A percentile compares a stretch with the other conserved stretches of the same genome.
These are phyloP conservation scores for Zoanthus sociatus DNA, from an alignment of 92 coral and sea anemone species.

Conservation along the genomic window DNA sequence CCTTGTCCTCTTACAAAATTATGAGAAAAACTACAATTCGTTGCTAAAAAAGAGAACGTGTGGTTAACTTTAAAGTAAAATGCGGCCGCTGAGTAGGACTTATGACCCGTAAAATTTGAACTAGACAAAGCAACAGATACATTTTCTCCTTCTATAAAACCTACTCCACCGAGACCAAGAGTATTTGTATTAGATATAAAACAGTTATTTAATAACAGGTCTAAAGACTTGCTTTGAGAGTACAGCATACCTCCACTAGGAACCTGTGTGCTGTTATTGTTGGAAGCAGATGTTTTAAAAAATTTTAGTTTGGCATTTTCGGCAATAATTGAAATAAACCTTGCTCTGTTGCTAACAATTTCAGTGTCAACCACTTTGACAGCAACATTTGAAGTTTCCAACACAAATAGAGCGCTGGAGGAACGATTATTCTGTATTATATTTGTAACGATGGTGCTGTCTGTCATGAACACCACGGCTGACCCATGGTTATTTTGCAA, in stretches of 20 bases:
- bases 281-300: not conserved
- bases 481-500: conserved; percentile 22
- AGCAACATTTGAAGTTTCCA: not conserved
- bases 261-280: not conserved
- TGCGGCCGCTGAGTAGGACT: conserved; percentile 19
- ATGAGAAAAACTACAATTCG: conserved; percentile 37
- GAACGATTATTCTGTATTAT: not conserved
- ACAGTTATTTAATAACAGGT: conserved; percentile 15
- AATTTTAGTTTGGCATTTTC: not conserved
- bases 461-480: conserved; percentile 8
- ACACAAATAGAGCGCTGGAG: conserved; percentile 21
- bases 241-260: conserved; percentile 23
- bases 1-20: conserved; percentile 17
- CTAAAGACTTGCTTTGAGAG: conserved; percentile 12
- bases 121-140: not conserved
- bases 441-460: conserved; percentile 17
- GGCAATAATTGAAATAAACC: conserved; percentile 5
- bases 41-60: not conserved
- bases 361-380: not conserved
- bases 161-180: conserved; percentile 38
- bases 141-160: conserved; percentile 12
- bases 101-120: conserved; percentile 23
- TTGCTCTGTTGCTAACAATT: not conserved
- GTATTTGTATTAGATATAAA: conserved; percentile 2
- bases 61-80: not conserved